Evolutionary conservation across 2,888 invertebrate genomes (phyloP).

Genomic region (Clitarchus hookeri): DNA sequence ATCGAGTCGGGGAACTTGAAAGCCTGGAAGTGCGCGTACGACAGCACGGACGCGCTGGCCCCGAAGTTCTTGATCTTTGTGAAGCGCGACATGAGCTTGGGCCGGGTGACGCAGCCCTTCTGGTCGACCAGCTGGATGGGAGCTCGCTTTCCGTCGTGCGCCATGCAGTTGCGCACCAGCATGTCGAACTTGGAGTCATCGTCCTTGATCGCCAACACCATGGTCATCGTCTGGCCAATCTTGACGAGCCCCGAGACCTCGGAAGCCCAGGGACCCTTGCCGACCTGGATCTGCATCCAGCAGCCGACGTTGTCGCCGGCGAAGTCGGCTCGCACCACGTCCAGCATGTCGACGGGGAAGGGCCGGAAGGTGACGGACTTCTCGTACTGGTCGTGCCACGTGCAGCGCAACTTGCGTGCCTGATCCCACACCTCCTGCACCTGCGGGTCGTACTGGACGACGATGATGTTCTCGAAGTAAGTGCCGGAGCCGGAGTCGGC

Average conservation of each 20-base stretch:
- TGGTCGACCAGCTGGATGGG: conserved; percentile 93
- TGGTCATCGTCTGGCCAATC: conserved; percentile 96
- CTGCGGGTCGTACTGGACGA: conserved; percentile 87
- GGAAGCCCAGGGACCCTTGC: conserved; percentile 94
- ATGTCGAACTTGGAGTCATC: conserved; percentile 95
- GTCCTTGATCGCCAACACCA: conserved; percentile 94
- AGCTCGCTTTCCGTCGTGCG: conserved; percentile 91
- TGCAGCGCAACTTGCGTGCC: conserved; percentile 87
- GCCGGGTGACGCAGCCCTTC: conserved; percentile 88
- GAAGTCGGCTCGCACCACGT: conserved; percentile 92
- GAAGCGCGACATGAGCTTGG: conserved; percentile 91
- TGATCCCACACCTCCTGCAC: conserved; percentile 97
- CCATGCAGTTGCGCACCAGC: conserved; percentile 92
- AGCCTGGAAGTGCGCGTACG: conserved; percentile 92
- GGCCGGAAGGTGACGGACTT: conserved; percentile 93
- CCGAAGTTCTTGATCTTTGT: conserved; percentile 96
- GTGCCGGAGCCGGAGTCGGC: conserved; percentile 89
- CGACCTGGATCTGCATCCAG: conserved; percentile 97
- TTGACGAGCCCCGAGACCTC: conserved; percentile 93
- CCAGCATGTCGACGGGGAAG: conserved; percentile 93
- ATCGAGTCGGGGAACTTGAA: conserved; percentile 96
- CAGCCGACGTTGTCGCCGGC: conserved; percentile 95
- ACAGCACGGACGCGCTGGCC: conserved; percentile 87
- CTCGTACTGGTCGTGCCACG: conserved; percentile 95
- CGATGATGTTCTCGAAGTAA: conserved; percentile 92